Evolutionary conservation across 2,113 vertebrate species (phyloP).

Genomic region (Tricholaema leucomelas): DNA sequence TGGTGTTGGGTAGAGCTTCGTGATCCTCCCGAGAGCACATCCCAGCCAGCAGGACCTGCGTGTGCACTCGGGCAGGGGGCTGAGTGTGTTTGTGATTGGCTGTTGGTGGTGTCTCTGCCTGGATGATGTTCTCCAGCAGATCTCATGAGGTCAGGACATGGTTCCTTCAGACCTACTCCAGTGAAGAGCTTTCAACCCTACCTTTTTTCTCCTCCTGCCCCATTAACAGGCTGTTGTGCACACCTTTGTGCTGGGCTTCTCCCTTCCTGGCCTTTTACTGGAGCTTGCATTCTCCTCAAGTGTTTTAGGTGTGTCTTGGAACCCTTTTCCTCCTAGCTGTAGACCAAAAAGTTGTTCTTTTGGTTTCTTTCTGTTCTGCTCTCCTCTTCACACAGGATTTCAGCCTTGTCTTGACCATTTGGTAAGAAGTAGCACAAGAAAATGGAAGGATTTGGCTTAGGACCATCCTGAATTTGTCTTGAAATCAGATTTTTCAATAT

Average conservation of each 20-base stretch:
- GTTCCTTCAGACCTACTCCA: rapidly evolving
- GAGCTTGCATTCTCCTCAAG: neutral
- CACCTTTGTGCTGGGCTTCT: neutral
- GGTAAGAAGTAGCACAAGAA: neutral
- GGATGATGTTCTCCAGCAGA: neutral
- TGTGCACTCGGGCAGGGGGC: neutral
- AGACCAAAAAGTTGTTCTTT: neutral
- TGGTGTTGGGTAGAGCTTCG: neutral
- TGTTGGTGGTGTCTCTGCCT: neutral
- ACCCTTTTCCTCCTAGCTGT: neutral
- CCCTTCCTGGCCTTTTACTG: neutral
- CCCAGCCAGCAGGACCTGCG: neutral
- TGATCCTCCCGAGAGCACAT: rapidly evolving
- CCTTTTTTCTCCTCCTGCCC: neutral
- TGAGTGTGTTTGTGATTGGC: neutral
- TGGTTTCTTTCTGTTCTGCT: neutral
- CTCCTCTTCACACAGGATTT: neutral
- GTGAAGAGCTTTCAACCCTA: rapidly evolving
- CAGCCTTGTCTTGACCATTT: neutral
- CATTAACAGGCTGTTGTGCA: neutral
- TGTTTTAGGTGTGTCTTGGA: neutral
- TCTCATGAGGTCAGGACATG: rapidly evolving
- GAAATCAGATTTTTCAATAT: rapidly evolving
- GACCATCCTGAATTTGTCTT: neutral
- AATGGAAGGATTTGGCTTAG: neutral